Evolutionary conservation across 2,797 vertebrate species (phyloP).

Genomic region (Steatocranus sp.): DNA sequence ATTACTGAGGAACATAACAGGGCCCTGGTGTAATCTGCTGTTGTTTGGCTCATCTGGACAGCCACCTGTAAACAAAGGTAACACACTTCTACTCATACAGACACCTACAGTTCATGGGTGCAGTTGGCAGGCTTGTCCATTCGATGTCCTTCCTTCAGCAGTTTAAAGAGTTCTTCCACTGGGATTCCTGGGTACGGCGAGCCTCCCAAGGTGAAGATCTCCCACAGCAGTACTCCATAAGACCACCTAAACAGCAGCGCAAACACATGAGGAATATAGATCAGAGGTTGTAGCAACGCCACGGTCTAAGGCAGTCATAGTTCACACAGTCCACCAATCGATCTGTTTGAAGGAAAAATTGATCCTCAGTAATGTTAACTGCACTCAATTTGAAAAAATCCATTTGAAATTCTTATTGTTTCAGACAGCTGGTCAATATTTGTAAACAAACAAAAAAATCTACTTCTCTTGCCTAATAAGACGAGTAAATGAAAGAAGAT

Average conservation of each 20-base stretch:
- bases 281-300: not conserved
- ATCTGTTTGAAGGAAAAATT: not conserved
- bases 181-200: conserved; percentile 97
- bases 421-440: conserved; percentile 18
- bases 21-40: not conserved
- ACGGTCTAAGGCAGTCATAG: not conserved
- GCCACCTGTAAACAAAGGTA: not conserved
- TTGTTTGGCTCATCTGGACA: not conserved
- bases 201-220: conserved; percentile 97
- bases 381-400: conserved; percentile 9
- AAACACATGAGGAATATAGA: not conserved
- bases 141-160: conserved; percentile 96
- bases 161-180: conserved; percentile 97
- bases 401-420: not conserved
- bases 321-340: not conserved
- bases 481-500: not conserved
- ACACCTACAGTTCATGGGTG: conserved; percentile 92
- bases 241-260: conserved; percentile 85
- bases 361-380: conserved; percentile 7
- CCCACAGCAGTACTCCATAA: conserved; percentile 96
- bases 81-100: not conserved
- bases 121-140: conserved; percentile 99
- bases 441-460: not conserved
- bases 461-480: not conserved
- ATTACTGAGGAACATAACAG: not conserved